Percentiles rank a stretch among this genome's conserved stretches.
Evolutionary conservation across 2,797 vertebrate species (phyloP).

Genomic region (Coranthus polyacanthus): DNA sequence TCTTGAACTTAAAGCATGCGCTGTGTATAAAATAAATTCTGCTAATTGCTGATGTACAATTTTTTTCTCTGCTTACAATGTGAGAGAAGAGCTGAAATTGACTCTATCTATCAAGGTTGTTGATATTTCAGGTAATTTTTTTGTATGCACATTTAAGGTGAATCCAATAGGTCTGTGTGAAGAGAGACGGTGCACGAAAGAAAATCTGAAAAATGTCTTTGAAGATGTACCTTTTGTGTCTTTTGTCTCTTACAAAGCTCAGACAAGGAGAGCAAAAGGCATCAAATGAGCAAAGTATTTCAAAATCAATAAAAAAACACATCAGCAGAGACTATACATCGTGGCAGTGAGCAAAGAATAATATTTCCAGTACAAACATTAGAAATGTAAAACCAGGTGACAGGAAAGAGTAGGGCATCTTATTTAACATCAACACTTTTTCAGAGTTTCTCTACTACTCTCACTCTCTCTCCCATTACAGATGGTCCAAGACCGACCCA

Average conservation of each 20-base stretch:
- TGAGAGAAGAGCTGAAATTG: constrained; percentile 2
- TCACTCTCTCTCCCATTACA: constrained; percentile 65
- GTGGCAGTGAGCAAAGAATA: constrained; percentile 4
- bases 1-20: constrained; percentile 6
- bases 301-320: constrained; percentile 4
- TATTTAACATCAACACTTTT: constrained; percentile 10
- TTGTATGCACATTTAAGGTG: too few relatives aligned
- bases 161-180: too few relatives aligned
- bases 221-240: constrained; percentile 8
- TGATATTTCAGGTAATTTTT: too few relatives aligned
- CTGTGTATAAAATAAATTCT: neutral
- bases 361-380: constrained; percentile 6
- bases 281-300: constrained; percentile 16
- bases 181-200: neutral
- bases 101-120: neutral
- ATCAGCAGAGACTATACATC: constrained; percentile 1
- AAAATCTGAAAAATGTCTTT: constrained; percentile 10
- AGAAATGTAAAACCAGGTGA: constrained; percentile 15
- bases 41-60: constrained; percentile 1
- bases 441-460: constrained; percentile 5
- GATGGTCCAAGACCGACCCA: constrained; percentile 94
- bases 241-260: constrained; percentile 1
- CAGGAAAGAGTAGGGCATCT: constrained; percentile 3
- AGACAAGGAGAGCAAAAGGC: neutral
- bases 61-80: constrained; percentile 12